Percentiles rank a stretch among this genome's conserved stretches.
Conservation (phyloP, 2,888 invertebrate genomes). For the Agriotes lineatus region DNA sequence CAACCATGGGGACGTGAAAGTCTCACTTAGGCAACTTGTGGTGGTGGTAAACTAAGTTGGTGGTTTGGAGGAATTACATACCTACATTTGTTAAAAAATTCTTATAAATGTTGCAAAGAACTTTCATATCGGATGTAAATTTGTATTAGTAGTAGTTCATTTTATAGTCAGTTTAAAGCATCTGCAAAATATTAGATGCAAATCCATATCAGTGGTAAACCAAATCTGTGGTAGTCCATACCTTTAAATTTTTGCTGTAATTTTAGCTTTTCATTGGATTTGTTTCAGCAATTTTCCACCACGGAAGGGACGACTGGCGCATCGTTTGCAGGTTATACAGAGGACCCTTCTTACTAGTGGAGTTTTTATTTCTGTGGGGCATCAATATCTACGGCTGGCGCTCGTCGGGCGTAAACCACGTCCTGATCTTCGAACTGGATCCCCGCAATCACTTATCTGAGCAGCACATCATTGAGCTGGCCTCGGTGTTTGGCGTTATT, state of each 20-base stretch:
- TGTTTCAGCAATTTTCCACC: constrained; percentile 80
- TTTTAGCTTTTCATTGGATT: constrained; percentile 33
- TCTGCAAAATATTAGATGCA: too few species aligned
- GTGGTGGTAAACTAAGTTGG: too few species aligned
- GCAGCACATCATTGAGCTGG: constrained; percentile 94
- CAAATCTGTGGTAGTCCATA: too few species aligned
- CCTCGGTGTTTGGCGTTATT: constrained; percentile 92
- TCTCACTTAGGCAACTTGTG: too few species aligned
- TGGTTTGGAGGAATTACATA: too few species aligned
- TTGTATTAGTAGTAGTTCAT: too few species aligned
- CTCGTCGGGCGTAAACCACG: constrained; percentile 97
- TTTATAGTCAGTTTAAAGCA: too few species aligned
- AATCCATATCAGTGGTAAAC: too few species aligned
- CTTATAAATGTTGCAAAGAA: too few species aligned
- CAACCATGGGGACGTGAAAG: too few species aligned
- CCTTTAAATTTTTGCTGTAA: background rate
- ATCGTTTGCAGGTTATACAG: constrained; percentile 94
- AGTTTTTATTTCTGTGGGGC: constrained; percentile 94
- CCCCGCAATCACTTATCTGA: constrained; percentile 94
- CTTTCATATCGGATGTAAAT: too few species aligned
- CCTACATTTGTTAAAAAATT: too few species aligned
- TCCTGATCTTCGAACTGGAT: constrained; percentile 96
- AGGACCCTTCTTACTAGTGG: constrained; percentile 91
- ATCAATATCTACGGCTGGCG: constrained; percentile 98
- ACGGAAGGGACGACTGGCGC: constrained; percentile 79